Base-by-base conservation (phyloP, 2,797 vertebrate genomes). In the Paedocypris micromegethes region DNA sequence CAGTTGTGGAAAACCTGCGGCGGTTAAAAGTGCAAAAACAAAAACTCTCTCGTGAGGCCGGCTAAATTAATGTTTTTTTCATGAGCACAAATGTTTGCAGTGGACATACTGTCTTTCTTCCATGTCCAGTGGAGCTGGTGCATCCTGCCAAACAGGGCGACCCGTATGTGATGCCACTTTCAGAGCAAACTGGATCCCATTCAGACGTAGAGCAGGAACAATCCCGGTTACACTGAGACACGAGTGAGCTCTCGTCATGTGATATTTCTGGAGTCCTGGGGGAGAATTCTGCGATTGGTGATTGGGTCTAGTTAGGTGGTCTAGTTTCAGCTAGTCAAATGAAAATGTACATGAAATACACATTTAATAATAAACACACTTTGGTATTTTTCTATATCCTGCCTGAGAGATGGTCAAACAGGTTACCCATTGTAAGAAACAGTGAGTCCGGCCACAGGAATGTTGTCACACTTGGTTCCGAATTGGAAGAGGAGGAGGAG, bases 71-170 rank as follows among this genome's bases (percentile, higher is more conserved):
- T 2, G 8, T 47, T 4, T 47, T 47, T 5, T 47, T 47, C 46
- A 23, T 23, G 23, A 23, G 8, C n/a, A 40, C 3, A 1, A 39
- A 2, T 8, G 23, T 23, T 23, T 46, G 3, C 43, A 2, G 5
- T 9, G 5, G 9, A 54, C 0, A 9, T 91, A 98, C 94, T 77
- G 84, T 89, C 70, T 83, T 84, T 79, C 88, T 91, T 66, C 93
- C 92, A 5, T 79, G 72, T 79, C 93, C 92, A 4, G 77, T 82
- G 40, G 92, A 92, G 43, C 70, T 56, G 53, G 88, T 79, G 77
- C 95, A 98, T 40, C 94, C 94, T 3, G 95, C 95, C 78, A 96
- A 85, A 79, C 96, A 98, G 0, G 95, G 92, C 2, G 94, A 95
- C 78, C 91, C 75, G 0, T 93, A 97, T 0, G 93, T 91, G 66